Percentiles rank a stretch among this genome's conserved stretches.
phyloP scores from a whole-genome alignment of 2,113 vertebrate genomes.

The Cyphomyrus plagiostoma region DNA sequence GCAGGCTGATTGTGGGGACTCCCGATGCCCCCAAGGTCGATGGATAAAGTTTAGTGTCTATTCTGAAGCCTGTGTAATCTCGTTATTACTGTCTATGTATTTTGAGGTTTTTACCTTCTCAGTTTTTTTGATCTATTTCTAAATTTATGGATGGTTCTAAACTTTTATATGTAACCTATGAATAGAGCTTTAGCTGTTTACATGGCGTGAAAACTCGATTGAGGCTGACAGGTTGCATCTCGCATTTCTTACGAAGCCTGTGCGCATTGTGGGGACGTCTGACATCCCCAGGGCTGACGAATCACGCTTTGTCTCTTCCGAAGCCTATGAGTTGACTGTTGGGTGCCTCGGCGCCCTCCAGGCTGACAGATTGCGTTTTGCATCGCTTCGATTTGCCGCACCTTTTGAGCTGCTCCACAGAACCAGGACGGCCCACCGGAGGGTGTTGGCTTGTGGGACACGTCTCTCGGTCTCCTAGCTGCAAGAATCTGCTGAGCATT shows the following conservation, averaged over 20 bases:
- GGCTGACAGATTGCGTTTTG: neutral
- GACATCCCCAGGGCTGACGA: neutral
- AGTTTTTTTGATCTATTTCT: neutral
- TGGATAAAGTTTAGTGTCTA: neutral
- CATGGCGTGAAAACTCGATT: neutral
- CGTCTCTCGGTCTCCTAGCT: neutral
- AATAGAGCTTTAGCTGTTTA: neutral
- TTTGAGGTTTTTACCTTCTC: neutral
- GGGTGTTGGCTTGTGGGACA: neutral
- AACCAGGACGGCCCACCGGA: neutral
- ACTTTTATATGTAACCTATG: neutral
- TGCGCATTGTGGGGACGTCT: neutral
- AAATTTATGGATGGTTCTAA: neutral
- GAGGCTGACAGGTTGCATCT: neutral
- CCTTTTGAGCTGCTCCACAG: neutral
- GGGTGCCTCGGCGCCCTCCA: neutral
- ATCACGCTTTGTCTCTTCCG: neutral
- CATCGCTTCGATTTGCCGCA: neutral
- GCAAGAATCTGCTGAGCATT: neutral
- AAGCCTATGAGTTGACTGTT: neutral
- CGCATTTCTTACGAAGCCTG: neutral
- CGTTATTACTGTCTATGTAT: neutral
- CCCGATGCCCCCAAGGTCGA: neutral
- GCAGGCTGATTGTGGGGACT: neutral
- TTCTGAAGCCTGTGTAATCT: neutral